A percentile compares a stretch with the other conserved stretches of the same genome.
Conservation (phyloP, 2,888 invertebrate species). For the Calliopum simillimum region DNA sequence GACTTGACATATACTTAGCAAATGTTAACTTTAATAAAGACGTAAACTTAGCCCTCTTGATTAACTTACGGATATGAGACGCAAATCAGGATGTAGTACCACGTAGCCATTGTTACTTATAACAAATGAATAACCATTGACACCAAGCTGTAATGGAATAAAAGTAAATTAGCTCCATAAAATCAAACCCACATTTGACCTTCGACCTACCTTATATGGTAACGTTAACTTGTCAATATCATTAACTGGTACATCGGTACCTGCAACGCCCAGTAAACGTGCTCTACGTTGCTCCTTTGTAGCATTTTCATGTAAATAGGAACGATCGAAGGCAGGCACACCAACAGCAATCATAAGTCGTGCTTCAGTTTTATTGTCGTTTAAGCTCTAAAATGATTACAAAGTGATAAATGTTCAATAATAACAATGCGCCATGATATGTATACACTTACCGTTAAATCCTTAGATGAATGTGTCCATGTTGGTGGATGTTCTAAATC, state of each 20-base stretch:
- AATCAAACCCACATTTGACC: not conserved
- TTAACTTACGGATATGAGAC: constrained; percentile 80
- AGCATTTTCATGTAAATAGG: constrained; percentile 68
- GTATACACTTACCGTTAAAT: constrained; percentile 76
- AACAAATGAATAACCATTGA: constrained; percentile 96
- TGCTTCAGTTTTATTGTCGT: constrained; percentile 50
- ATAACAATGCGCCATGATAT: not conserved
- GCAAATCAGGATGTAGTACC: constrained; percentile 91
- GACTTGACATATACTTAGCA: too few species aligned
- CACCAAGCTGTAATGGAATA: constrained; percentile 83
- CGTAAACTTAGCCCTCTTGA: not conserved
- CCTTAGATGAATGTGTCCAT: constrained; percentile 96
- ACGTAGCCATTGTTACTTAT: constrained; percentile 97
- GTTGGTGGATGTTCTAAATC: constrained; percentile 82
- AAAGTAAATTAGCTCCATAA: not conserved
- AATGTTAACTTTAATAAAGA: not conserved
- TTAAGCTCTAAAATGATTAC: not conserved
- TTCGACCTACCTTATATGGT: constrained; percentile 87
- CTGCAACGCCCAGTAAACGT: constrained; percentile 92
- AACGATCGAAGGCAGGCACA: constrained; percentile 89
- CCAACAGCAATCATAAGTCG: constrained; percentile 91
- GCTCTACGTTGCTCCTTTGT: constrained; percentile 67
- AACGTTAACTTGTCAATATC: constrained; percentile 91
- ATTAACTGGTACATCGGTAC: constrained; percentile 84
- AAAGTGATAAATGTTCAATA: not conserved